Evolutionary conservation across 1,140 invertebrate genomes (phyloP), one percentile per base, ranked within the genome.

Genomic region (Caligus rogercresseyi): DNA sequence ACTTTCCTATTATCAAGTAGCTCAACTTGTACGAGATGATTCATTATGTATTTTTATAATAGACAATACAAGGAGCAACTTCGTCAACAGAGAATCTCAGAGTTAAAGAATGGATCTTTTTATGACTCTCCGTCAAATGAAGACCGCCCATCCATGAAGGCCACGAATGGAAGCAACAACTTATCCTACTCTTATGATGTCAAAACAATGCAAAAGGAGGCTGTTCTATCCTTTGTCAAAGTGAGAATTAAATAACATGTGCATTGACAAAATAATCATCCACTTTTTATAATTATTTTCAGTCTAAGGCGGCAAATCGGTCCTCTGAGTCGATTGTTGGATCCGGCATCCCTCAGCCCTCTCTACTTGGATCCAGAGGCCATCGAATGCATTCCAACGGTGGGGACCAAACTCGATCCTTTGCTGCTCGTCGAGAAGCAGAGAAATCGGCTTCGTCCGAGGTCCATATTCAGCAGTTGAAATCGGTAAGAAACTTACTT

Each of bases 131-230:
- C 69, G 18, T 24, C 71, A 14, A 70, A 72, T 51, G 70, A 71
- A 52, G 64, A 67, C 25, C 69, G 67, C 55, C 24, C 66, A 3
- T 63, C 61, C 13, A 52, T 66, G 20, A 43, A 43, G 31, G n/a
- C 7, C 31, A 43, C n/a, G n/a, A n/a, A n/a, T n/a, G n/a, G n/a
- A n/a, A n/a, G n/a, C n/a, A n/a, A n/a, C 31, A 43, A 11, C 31
- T 11, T 43, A 11, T 43, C 31, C 7, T 43, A 43, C n/a, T 43
- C 31, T 11, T 43, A 43, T 43, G 63, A 70, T 56, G 67, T 70
- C 24, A 70, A 69, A 59, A 63, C 57, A 25, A 64, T 71, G 56
- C 72, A 74, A 66, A 73, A 73, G 64, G 71, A 71, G 55, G 70
- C 72, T 52, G 69, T 70, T 52, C 67, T 68, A 51, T 70, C 69